Evolutionary conservation across 2,113 vertebrate species (phyloP).

Genomic region (Caloenas nicobarica): DNA sequence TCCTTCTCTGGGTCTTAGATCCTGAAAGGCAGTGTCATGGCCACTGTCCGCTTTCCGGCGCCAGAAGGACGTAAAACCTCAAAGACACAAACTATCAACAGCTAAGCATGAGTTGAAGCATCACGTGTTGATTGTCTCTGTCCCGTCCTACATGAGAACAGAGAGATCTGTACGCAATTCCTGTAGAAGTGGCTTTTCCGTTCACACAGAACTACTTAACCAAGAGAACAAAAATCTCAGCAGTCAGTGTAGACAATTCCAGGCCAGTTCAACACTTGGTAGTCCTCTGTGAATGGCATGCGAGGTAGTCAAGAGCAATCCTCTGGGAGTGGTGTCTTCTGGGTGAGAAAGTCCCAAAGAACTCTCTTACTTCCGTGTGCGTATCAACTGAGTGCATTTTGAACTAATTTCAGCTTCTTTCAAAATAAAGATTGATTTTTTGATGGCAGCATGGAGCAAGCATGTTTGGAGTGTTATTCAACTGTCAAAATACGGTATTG

Average conservation of each 20-base stretch:
- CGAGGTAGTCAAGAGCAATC: too few species aligned
- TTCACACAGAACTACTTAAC: neutral
- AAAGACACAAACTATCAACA: neutral
- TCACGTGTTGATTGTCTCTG: neutral
- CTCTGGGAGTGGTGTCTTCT: neutral
- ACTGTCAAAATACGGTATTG: neutral
- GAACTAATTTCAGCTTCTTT: neutral
- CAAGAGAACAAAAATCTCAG: neutral
- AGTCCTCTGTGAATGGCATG: neutral
- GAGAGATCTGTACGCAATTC: neutral
- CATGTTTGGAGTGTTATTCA: neutral
- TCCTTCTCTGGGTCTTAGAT: neutral
- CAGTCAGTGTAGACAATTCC: neutral
- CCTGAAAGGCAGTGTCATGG: neutral
- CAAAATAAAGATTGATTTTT: neutral
- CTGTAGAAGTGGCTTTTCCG: neutral
- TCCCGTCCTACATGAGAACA: neutral
- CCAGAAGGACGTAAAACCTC: neutral
- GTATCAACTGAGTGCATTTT: neutral
- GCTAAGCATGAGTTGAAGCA: neutral
- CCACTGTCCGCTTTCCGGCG: neutral
- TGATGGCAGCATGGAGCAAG: neutral
- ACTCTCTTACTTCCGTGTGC: neutral
- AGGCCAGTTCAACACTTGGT: neutral
- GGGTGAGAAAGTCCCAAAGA: neutral